Evolutionary conservation across 2,888 invertebrate genomes (phyloP).

Genomic region (Myopa tessellatipennis): DNA sequence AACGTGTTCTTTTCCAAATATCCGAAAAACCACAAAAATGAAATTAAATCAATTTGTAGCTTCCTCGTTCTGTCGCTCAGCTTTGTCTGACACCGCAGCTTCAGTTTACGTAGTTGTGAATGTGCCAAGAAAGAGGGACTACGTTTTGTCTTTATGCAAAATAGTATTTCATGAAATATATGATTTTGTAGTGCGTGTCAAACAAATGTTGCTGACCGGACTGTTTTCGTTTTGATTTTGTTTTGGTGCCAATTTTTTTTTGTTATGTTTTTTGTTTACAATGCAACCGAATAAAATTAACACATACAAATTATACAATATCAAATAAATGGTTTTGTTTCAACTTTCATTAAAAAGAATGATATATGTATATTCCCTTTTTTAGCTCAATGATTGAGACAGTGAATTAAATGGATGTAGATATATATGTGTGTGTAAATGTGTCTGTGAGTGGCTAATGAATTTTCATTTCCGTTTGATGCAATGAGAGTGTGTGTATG

Average conservation of each 20-base stretch:
- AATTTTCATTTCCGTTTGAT: conserved; percentile 17
- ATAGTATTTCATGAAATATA: conserved; percentile 23
- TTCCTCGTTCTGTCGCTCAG: conserved; percentile 23
- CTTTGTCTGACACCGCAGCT: conserved; percentile 38
- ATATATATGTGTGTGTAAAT: conserved; percentile 15
- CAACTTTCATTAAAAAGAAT: background rate
- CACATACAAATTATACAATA: conserved; percentile 23
- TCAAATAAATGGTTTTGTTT: background rate
- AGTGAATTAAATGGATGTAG: conserved; percentile 13
- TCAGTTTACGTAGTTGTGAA: conserved; percentile 28
- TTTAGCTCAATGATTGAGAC: background rate
- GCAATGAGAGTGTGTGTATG: conserved; percentile 38
- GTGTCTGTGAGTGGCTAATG: background rate
- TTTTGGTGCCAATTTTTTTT: conserved; percentile 21
- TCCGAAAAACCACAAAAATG: conserved; percentile 38
- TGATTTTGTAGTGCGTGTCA: conserved; percentile 43
- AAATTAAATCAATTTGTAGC: conserved; percentile 35
- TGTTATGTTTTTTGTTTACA: conserved; percentile 1
- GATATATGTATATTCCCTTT: background rate
- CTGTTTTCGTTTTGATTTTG: conserved; percentile 34
- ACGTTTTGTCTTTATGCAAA: conserved; percentile 11
- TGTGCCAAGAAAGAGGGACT: conserved; percentile 22
- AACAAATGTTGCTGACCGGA: conserved; percentile 43
- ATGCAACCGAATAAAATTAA: conserved; percentile 32
- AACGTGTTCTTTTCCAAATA: conserved; percentile 34